A percentile compares a stretch with the other conserved stretches of the same genome.
These are phyloP conservation scores for Sebastiscus tertius DNA, from an alignment of 2,797 vertebrate genomes.

Conservation along the genomic window DNA sequence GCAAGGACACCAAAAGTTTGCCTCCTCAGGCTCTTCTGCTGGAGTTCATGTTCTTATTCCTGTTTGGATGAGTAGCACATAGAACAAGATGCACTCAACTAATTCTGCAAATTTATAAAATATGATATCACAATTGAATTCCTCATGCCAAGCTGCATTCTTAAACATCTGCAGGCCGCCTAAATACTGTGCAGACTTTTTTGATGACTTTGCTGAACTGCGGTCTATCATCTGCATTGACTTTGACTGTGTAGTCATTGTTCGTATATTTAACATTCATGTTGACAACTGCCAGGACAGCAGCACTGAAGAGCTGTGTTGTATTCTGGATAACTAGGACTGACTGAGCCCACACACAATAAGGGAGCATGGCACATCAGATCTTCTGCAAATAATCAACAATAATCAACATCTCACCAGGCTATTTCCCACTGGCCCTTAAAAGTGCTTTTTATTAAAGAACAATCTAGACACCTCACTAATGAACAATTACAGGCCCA, in stretches of 20 bases:
- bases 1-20: not conserved
- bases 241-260: not conserved
- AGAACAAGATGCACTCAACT: not conserved
- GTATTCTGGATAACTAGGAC: not conserved
- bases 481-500: not conserved
- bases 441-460: not conserved
- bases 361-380: not conserved
- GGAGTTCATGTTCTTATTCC: not conserved
- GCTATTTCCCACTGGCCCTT: not conserved
- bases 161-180: not conserved
- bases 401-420: not conserved
- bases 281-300: not conserved
- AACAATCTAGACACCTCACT: not conserved
- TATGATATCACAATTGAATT: not conserved
- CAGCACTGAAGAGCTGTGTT: not conserved
- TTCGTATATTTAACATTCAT: not conserved
- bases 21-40: not conserved
- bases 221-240: not conserved
- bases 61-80: not conserved
- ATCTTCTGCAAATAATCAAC: not conserved
- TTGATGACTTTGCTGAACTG: not conserved
- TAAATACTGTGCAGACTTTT: not conserved
- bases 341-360: not conserved
- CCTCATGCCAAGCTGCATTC: not conserved
- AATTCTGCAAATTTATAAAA: not conserved